phyloP scores from a whole-genome alignment of 2,888 invertebrate species.

The Psylliodes chrysocephalus region DNA sequence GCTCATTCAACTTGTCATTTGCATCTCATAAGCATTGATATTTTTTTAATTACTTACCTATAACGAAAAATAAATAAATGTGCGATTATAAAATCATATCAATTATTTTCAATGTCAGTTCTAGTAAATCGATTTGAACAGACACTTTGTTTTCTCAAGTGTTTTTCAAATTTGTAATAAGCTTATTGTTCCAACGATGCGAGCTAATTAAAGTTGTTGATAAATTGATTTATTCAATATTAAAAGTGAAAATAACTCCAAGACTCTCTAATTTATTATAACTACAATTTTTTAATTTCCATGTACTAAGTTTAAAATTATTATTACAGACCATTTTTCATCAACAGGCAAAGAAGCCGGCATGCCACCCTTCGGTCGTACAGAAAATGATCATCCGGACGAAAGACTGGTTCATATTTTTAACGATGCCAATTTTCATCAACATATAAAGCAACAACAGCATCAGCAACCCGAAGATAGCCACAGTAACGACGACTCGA shows the following conservation, averaged over 20 bases:
- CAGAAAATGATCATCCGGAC: conserved; percentile 83
- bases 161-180: neutral
- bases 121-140: conserved; percentile 1
- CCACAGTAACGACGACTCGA: conserved; percentile 83
- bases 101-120: neutral
- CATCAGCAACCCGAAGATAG: conserved; percentile 64
- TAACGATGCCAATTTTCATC: conserved; percentile 88
- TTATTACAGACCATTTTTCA: conserved; percentile 64
- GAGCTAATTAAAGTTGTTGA: neutral
- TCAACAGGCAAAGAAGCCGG: conserved; percentile 82
- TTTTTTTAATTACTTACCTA: conserved; percentile 29
- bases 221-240: conserved; percentile 2
- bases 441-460: conserved; percentile 71
- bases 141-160: conserved; percentile 20
- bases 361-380: conserved; percentile 80
- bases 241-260: neutral
- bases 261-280: neutral
- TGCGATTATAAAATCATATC: conserved; percentile 6
- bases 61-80: conserved; percentile 4
- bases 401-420: conserved; percentile 94
- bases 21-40: conserved; percentile 37
- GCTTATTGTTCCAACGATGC: too few relatives aligned
- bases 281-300: neutral
- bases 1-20: conserved; percentile 41
- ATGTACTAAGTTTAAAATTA: conserved; percentile 27